These are phyloP conservation scores for Nasonia oneida DNA, from an alignment of 2,888 invertebrate genomes.

Conservation along the genomic window DNA sequence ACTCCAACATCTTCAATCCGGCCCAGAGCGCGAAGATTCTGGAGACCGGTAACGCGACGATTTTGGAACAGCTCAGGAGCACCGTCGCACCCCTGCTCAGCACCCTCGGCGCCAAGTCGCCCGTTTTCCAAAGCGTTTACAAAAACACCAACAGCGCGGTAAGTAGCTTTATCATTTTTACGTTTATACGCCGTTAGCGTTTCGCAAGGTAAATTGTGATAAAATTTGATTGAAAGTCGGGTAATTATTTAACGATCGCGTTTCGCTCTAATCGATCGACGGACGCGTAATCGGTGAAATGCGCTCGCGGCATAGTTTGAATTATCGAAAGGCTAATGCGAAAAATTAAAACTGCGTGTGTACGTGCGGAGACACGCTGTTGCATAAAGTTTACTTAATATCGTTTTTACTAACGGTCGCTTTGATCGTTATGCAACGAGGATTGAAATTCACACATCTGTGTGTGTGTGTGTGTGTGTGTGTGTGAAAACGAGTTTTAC, in stretches of 20 bases:
- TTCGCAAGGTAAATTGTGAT: not conserved
- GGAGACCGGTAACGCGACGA: constrained; percentile 69
- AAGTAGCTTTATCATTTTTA: constrained; percentile 61
- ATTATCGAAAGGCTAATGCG: not conserved
- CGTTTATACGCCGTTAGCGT: too few relatives aligned
- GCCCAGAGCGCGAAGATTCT: constrained; percentile 69
- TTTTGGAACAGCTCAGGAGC: constrained; percentile 75
- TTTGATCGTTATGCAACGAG: not conserved
- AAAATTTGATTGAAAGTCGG: not conserved
- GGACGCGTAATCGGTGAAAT: not conserved
- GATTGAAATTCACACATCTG: not conserved
- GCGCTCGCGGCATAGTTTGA: not conserved
- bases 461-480: not conserved
- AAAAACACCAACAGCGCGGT: constrained; percentile 72
- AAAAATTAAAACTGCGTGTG: not conserved
- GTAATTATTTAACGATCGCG: not conserved
- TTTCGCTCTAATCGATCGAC: not conserved
- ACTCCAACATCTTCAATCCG: constrained; percentile 75
- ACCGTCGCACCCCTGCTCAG: constrained; percentile 76
- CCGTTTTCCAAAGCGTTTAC: constrained; percentile 72
- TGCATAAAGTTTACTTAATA: constrained; percentile 10
- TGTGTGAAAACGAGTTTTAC: not conserved
- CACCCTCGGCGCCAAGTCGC: constrained; percentile 73
- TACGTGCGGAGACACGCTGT: not conserved
- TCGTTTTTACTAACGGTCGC: not conserved